Evolutionary conservation across 1,140 invertebrate species (phyloP), one percentile per base, ranked within the genome.

Genomic region (Steinernema khuongi): DNA sequence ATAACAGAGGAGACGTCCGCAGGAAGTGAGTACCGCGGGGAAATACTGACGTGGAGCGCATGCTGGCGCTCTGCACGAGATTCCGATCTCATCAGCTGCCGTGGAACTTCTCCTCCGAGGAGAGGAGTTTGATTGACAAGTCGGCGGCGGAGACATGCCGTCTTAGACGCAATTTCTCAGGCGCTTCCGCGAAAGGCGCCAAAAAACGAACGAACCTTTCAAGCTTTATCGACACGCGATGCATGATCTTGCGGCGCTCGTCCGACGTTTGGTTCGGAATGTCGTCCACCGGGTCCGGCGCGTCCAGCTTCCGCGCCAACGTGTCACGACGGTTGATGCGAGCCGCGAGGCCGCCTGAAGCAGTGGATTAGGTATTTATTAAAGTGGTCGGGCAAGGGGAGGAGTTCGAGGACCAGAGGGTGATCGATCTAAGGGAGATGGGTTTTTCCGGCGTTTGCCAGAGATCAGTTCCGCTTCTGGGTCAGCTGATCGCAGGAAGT

Each of bases 251-350:
- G 86, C 93, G 92, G 80, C 93, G 88, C 86, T 98, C 94, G 89
- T 93, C 92, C 80, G 97, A 94, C 77, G 91, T 91, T 86, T 94
- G 92, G 80, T 92, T 89, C 60, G 93, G 93, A 85, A 98, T 89
- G 77, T 95, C 91, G 85, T 97, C 96, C 77, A 97, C 95, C 71
- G 97, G 89, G 86, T 97, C 94, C 87, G 96, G 93, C 70, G 41
- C 91, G 89, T 85, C 94, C 91, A 2, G 94, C 86, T 97, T 97
- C 81, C 95, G 87, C 69, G 95, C 95, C 79, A 98, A 88, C 85
- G 94, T 97, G 87, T 99, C 95, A 86, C 96, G 95, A 60, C 94
- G 89, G 67, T 93, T 93, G 74, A 97, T 91, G 87, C 96, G 96
- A 66, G 93, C 90, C 79, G 92, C 93, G 76, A 94, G 87, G 75